Evolutionary conservation across 2,113 vertebrate genomes (phyloP).

Genomic region (Entosphenus tridentatus): DNA sequence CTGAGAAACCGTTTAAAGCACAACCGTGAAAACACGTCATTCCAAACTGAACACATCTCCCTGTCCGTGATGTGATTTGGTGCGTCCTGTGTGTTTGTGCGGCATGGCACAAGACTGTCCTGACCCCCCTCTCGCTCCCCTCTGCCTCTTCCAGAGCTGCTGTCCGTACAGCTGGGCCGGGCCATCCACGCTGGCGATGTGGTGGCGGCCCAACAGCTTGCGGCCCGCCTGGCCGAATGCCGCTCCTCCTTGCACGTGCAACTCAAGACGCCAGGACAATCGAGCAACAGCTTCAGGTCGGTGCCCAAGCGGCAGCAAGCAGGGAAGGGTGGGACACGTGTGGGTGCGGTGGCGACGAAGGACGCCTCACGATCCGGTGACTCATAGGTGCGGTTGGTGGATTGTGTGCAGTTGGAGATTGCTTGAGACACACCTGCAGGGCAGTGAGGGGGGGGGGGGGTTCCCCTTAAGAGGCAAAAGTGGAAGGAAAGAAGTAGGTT

Average conservation of each 20-base stretch:
- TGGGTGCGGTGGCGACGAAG: not conserved
- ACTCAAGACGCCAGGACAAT: not conserved
- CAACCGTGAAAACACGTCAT: too few relatives aligned
- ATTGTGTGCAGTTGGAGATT: not conserved
- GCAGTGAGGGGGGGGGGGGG: not conserved
- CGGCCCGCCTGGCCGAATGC: not conserved
- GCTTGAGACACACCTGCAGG: not conserved
- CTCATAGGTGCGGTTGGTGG: not conserved
- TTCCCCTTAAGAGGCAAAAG: too few relatives aligned
- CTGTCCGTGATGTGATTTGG: too few relatives aligned
- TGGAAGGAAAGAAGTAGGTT: too few relatives aligned
- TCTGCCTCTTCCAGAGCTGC: not conserved
- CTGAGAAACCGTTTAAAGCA: too few relatives aligned
- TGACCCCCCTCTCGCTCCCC: too few relatives aligned
- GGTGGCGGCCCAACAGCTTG: not conserved
- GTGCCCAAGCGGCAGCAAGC: not conserved
- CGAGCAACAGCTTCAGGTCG: not conserved
- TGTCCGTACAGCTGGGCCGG: not conserved
- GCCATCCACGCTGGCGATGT: conserved; percentile 1
- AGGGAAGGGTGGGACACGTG: not conserved
- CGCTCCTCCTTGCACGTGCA: not conserved
- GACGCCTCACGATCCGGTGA: not conserved
- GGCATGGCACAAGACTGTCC: too few relatives aligned
- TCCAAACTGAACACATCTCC: too few relatives aligned
- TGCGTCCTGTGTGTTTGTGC: too few relatives aligned